Evolutionary conservation across 1,140 invertebrate genomes (phyloP).

Genomic region (Zeugodacus cucurbitae): DNA sequence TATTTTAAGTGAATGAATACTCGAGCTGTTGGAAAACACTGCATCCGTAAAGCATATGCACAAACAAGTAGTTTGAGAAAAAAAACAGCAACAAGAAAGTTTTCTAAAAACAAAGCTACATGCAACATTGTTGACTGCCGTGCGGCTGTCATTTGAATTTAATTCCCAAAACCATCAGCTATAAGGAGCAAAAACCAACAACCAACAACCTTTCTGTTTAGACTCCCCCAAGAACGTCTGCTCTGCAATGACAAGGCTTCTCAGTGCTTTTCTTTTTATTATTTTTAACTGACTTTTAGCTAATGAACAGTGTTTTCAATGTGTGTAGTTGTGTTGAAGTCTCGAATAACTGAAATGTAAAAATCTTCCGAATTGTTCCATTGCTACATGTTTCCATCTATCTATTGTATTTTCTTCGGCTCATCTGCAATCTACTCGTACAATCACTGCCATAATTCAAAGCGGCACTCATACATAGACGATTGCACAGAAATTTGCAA

Average conservation of each 20-base stretch:
- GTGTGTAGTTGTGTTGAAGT: background rate
- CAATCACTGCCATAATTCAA: conserved; percentile 12
- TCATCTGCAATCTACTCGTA: conserved; percentile 20
- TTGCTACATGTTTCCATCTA: background rate
- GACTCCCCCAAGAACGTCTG: background rate
- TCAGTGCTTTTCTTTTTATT: background rate
- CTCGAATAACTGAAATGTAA: background rate
- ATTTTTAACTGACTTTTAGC: background rate
- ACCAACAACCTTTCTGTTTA: background rate
- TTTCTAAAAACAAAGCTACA: background rate
- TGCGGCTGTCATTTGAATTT: conserved; percentile 20
- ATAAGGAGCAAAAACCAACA: background rate
- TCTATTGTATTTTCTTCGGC: conserved; percentile 4
- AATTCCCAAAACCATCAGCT: conserved; percentile 21
- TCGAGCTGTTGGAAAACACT: background rate
- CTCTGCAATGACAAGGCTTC: background rate
- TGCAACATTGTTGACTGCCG: background rate
- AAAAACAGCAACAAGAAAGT: background rate
- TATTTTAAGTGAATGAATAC: conserved; percentile 30
- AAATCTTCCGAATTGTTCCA: background rate
- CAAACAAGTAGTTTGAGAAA: background rate
- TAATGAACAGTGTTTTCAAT: background rate
- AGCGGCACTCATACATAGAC: background rate
- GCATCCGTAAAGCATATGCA: background rate
- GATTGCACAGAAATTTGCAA: background rate